Conservation (phyloP, 2,113 vertebrate genomes). For the Engystomops pustulosus region DNA sequence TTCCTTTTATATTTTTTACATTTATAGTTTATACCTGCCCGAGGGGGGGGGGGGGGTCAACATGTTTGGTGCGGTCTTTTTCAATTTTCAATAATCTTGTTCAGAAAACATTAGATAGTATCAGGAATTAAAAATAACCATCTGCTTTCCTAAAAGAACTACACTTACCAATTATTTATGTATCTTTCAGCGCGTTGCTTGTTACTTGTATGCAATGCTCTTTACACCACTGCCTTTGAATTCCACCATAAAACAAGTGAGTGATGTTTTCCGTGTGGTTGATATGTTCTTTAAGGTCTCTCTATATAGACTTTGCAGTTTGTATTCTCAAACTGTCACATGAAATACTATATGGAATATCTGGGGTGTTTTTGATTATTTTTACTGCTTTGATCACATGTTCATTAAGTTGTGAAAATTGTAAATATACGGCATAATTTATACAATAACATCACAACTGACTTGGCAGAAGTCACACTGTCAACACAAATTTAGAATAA, state of each 20-base stretch:
- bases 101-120: too few species aligned
- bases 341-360: not conserved
- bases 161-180: too few species aligned
- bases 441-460: not conserved
- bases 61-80: too few species aligned
- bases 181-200: not conserved
- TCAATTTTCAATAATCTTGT: too few species aligned
- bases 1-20: too few species aligned
- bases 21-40: too few species aligned
- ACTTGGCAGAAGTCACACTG: not conserved
- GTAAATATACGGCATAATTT: not conserved
- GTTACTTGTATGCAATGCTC: not conserved
- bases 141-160: not conserved
- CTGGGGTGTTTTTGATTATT: constrained; percentile 13
- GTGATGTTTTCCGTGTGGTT: not conserved
- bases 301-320: not conserved
- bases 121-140: not conserved
- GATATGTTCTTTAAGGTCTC: not conserved
- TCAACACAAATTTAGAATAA: not conserved
- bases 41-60: too few species aligned
- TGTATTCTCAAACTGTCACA: not conserved
- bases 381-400: constrained; percentile 6
- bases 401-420: not conserved
- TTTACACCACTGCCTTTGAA: not conserved
- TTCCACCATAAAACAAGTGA: not conserved